Conservation (phyloP, 53 echinoderm and acorn worm genomes). For the Pentamera pediparva region DNA sequence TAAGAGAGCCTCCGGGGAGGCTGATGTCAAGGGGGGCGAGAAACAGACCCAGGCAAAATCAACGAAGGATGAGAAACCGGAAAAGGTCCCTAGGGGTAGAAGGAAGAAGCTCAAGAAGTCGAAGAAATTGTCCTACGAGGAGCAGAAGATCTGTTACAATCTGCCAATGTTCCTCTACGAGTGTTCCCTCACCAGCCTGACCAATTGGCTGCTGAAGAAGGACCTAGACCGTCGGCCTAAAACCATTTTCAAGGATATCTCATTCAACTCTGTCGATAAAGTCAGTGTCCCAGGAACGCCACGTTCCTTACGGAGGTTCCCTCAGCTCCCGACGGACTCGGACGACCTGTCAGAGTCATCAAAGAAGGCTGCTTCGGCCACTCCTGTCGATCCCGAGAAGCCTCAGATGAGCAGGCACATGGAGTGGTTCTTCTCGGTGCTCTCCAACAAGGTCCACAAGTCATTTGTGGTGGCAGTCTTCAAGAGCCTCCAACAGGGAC, state of each 20-base stretch:
- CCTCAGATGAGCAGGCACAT: slow-evolving; percentile 47
- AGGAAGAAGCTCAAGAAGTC: background rate
- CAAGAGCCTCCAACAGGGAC: slow-evolving; percentile 73
- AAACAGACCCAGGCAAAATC: slow-evolving; percentile 10
- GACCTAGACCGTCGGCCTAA: slow-evolving; percentile 21
- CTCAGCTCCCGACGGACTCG: background rate
- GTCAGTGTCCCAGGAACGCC: background rate
- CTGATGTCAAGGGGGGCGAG: background rate
- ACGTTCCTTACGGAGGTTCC: background rate
- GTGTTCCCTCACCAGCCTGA: slow-evolving; percentile 68
- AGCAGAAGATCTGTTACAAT: slow-evolving; percentile 10
- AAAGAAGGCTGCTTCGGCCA: background rate
- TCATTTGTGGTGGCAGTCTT: slow-evolving; percentile 81
- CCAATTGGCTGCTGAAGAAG: slow-evolving; percentile 52
- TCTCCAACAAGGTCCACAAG: slow-evolving; percentile 61
- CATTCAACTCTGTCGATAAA: slow-evolving; percentile 46
- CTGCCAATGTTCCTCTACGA: slow-evolving; percentile 89
- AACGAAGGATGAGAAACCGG: background rate
- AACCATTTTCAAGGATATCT: slow-evolving; percentile 72
- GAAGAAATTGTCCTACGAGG: background rate
- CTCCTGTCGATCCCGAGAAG: background rate
- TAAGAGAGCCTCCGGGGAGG: background rate
- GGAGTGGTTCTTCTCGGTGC: slow-evolving; percentile 52
- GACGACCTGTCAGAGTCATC: background rate
- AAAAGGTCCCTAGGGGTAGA: background rate